A percentile compares a stretch with the other conserved stretches of the same genome.
These are phyloP conservation scores for Tringa solitaria DNA, from an alignment of 2,113 vertebrate species.

Conservation along the genomic window DNA sequence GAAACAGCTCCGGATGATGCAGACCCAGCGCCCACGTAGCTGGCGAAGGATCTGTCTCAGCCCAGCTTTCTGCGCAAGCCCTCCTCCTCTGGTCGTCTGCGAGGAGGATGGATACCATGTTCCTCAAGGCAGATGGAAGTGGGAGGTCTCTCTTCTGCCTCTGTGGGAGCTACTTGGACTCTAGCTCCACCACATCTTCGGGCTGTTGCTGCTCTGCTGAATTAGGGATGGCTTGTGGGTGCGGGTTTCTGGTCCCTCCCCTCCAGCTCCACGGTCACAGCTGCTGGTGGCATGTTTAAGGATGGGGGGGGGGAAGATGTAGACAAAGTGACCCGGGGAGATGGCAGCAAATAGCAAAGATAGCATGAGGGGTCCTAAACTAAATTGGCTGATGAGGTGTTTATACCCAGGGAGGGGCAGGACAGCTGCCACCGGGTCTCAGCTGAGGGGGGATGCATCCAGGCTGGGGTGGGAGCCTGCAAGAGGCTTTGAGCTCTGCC, in stretches of 20 bases:
- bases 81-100: background rate
- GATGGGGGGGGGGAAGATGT: rapidly evolving
- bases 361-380: rapidly evolving
- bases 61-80: background rate
- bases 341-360: background rate
- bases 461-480: background rate
- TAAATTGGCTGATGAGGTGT: background rate
- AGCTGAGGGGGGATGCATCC: background rate
- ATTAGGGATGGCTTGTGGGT: background rate
- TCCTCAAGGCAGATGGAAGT: background rate
- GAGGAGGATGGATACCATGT: background rate
- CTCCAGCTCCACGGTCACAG: background rate
- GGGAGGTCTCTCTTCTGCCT: background rate
- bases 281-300: background rate
- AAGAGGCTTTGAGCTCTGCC: background rate
- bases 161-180: background rate
- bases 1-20: background rate
- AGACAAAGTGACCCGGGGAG: background rate
- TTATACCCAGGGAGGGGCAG: background rate
- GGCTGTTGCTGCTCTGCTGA: background rate
- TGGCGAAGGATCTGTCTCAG: background rate
- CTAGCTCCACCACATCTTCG: background rate
- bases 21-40: background rate
- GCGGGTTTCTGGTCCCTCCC: background rate
- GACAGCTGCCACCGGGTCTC: background rate